Conservation (phyloP, 1,140 invertebrate species). For the Oreohelix idahoensis region DNA sequence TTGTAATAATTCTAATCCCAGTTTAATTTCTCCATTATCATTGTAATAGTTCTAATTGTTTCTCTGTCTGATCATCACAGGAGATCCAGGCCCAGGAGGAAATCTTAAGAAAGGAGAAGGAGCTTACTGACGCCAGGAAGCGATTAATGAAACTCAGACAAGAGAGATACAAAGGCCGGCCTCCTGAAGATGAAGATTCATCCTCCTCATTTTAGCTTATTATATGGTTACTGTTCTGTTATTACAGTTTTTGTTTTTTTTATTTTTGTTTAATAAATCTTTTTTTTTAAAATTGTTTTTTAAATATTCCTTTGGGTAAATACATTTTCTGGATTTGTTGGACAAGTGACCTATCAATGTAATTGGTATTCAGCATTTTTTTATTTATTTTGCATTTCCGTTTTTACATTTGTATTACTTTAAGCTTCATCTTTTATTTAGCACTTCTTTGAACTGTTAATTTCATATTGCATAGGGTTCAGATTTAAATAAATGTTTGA, state of each 20-base stretch:
- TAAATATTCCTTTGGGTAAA: neutral
- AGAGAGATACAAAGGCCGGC: slow-evolving; percentile 68
- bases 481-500: too few species aligned
- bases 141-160: slow-evolving; percentile 79
- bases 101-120: slow-evolving; percentile 92
- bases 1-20: too few species aligned
- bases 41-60: too few species aligned
- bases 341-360: too few species aligned
- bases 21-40: too few species aligned
- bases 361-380: too few species aligned
- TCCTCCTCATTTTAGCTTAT: slow-evolving; percentile 20
- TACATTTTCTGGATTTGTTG: neutral
- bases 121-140: slow-evolving; percentile 93
- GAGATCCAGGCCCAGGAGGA: slow-evolving; percentile 78
- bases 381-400: too few species aligned
- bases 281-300: neutral
- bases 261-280: neutral
- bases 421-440: too few species aligned
- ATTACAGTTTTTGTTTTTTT: too few species aligned
- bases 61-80: slow-evolving; percentile 54
- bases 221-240: neutral
- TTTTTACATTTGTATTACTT: too few species aligned
- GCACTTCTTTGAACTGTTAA: too few species aligned
- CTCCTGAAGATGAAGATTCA: slow-evolving; percentile 54
- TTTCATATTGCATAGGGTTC: too few species aligned